These are phyloP conservation scores for Palythoa grandiflora DNA, from an alignment of 92 coral and sea anemone species.

Conservation along the genomic window DNA sequence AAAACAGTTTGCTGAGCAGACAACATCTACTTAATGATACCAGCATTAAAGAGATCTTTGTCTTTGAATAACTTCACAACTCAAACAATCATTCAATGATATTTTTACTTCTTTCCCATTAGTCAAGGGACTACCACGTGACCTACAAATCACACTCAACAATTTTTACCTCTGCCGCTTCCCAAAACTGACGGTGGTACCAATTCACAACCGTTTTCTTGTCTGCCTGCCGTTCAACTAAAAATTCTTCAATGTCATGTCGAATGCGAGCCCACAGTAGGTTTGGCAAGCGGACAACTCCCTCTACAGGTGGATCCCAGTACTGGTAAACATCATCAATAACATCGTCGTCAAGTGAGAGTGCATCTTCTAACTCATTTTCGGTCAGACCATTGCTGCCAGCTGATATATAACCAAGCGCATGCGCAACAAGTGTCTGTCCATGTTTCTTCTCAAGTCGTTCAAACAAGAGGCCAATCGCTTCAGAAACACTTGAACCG, in stretches of 20 bases:
- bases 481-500: constrained; percentile 83
- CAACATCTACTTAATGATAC: no score
- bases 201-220: constrained; percentile 86
- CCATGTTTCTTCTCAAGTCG: constrained; percentile 89
- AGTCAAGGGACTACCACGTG: no score
- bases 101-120: no score
- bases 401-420: constrained; percentile 86
- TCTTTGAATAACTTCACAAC: no score
- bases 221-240: constrained; percentile 87
- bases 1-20: no score
- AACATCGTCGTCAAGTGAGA: constrained; percentile 92
- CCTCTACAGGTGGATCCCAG: constrained; percentile 95
- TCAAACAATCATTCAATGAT: no score
- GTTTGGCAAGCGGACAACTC: constrained; percentile 90
- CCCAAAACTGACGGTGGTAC: constrained; percentile 97
- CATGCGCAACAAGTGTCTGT: constrained; percentile 76
- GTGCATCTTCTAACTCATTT: constrained; percentile 81
- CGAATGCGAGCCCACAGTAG: constrained; percentile 90
- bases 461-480: constrained; percentile 79
- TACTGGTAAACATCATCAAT: constrained; percentile 93
- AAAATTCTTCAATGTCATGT: constrained; percentile 85
- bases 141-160: background rate
- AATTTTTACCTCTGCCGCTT: constrained; percentile 65
- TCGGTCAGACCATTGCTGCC: constrained; percentile 83
- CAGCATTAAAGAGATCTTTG: no score